phyloP scores from a whole-genome alignment of 2,113 vertebrate genomes.

The Tamias sibiricus region DNA sequence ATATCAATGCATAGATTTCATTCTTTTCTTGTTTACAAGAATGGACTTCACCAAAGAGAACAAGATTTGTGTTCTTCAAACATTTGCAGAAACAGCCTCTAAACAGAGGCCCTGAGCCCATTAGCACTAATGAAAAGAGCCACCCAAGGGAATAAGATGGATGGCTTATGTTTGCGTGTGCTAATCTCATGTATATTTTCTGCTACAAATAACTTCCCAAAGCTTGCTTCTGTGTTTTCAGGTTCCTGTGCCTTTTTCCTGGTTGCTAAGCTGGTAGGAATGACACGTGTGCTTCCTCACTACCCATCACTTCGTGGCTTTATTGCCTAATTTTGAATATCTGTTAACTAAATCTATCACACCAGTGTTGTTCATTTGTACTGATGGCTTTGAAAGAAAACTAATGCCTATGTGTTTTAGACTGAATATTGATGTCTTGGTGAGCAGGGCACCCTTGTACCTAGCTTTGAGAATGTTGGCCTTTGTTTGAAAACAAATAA shows the following conservation, averaged over 20 bases:
- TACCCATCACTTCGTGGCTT: not conserved
- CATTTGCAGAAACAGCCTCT: constrained; percentile 55
- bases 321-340: constrained; percentile 54
- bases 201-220: constrained; percentile 40
- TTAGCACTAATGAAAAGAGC: constrained; percentile 76
- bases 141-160: constrained; percentile 61
- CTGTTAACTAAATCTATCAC: no score
- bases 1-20: constrained; percentile 16
- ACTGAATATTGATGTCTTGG: not conserved
- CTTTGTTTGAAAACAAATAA: not conserved
- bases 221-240: constrained; percentile 57
- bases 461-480: constrained; percentile 4
- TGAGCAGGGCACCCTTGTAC: not conserved
- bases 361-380: not conserved
- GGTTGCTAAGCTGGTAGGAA: constrained; percentile 52
- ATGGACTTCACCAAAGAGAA: constrained; percentile 50
- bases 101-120: constrained; percentile 50
- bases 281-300: not conserved
- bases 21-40: constrained; percentile 51
- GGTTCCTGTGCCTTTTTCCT: constrained; percentile 15
- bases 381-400: constrained; percentile 15
- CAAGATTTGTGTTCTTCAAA: constrained; percentile 62
- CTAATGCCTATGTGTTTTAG: not conserved
- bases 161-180: constrained; percentile 57
- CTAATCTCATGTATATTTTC: constrained; percentile 62